These are phyloP conservation scores for Notamacropus eugenii DNA, from an alignment of 2,797 vertebrate species.

Conservation along the genomic window DNA sequence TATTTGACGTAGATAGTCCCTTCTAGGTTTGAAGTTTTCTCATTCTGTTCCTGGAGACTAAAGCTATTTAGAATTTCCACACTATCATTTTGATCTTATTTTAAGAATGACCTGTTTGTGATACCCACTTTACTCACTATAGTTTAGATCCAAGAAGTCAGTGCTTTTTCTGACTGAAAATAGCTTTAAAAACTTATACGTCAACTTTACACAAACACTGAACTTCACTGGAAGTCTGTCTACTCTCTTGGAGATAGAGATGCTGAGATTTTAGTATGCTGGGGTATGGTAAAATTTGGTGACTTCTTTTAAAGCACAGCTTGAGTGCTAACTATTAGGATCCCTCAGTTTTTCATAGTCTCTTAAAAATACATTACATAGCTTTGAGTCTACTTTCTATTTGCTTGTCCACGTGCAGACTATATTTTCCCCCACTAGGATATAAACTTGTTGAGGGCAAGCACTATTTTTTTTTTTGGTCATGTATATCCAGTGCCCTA, in stretches of 20 bases:
- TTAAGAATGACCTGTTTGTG: conserved; percentile 73
- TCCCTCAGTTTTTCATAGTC: background rate
- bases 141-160: background rate
- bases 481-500: background rate
- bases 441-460: background rate
- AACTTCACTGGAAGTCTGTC: background rate
- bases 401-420: background rate
- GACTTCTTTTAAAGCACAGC: background rate
- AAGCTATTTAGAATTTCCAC: background rate
- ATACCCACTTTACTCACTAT: conserved; percentile 35
- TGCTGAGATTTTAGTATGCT: background rate
- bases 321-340: background rate
- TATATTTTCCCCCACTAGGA: background rate
- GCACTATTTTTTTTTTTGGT: background rate
- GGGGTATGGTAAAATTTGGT: background rate
- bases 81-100: conserved; percentile 58
- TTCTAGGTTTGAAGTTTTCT: background rate
- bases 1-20: background rate
- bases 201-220: background rate
- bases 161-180: background rate
- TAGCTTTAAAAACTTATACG: background rate
- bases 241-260: background rate
- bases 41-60: conserved; percentile 2
- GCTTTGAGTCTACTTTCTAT: background rate
- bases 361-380: background rate